A percentile compares a stretch with the other conserved stretches of the same genome.
phyloP scores from a whole-genome alignment of 2,888 invertebrate species.

The Luperina testacea region DNA sequence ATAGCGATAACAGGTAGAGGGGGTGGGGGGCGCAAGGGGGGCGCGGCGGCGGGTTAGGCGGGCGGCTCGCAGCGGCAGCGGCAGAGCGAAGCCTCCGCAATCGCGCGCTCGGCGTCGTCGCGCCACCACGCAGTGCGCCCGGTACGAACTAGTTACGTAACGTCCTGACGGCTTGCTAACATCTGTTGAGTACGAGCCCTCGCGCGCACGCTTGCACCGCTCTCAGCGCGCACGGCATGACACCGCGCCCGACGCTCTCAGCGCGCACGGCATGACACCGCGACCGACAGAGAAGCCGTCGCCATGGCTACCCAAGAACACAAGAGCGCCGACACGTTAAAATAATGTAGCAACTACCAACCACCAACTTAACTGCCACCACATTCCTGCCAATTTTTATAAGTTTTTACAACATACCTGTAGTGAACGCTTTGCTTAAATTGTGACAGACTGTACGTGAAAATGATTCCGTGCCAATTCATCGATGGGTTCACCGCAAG shows the following conservation, averaged over 20 bases:
- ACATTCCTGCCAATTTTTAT: conserved; percentile 78
- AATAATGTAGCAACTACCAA: conserved; percentile 72
- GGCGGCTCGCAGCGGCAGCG: conserved; percentile 65
- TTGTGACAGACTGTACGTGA: conserved; percentile 72
- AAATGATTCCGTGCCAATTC: conserved; percentile 68
- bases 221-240: conserved; percentile 80
- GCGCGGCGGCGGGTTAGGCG: conserved; percentile 64
- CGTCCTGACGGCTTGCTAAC: conserved; percentile 75
- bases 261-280: conserved; percentile 79
- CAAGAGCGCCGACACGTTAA: conserved; percentile 77
- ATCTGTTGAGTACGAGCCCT: conserved; percentile 85
- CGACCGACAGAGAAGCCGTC: conserved; percentile 70
- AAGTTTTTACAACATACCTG: conserved; percentile 71
- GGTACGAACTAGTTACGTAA: conserved; percentile 85
- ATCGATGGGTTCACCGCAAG: conserved; percentile 63
- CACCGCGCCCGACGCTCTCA: conserved; percentile 74
- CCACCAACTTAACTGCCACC: conserved; percentile 74
- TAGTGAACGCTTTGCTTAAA: conserved; percentile 49
- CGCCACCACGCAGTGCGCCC: conserved; percentile 79
- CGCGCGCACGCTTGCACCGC: conserved; percentile 86
- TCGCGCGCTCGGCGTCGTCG: conserved; percentile 84
- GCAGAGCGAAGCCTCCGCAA: conserved; percentile 75
- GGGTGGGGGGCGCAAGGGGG: conserved; percentile 28
- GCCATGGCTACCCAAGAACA: conserved; percentile 76
- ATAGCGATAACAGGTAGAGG: conserved; percentile 67